A percentile compares a stretch with the other conserved stretches of the same genome.
Evolutionary conservation across 2,888 invertebrate species (phyloP).

Genomic region (Phalera bucephala): DNA sequence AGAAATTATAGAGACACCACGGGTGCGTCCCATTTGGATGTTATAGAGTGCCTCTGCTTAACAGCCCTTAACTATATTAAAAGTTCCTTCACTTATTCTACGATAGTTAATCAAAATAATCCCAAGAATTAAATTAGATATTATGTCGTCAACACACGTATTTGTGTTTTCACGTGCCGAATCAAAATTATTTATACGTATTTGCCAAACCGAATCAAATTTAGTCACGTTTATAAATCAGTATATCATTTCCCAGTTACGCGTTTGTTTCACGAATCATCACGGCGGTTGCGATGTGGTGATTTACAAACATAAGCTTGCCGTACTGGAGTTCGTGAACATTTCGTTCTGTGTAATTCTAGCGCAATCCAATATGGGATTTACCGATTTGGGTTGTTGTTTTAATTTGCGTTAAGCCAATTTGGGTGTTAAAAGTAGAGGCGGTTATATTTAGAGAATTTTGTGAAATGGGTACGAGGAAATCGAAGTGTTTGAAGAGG

Average conservation of each 20-base stretch:
- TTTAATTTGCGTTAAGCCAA: not conserved
- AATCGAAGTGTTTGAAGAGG: too few species aligned
- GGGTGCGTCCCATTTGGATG: too few species aligned
- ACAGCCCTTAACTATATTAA: too few species aligned
- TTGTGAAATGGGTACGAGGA: too few species aligned
- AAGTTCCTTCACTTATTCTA: too few species aligned
- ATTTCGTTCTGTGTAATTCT: not conserved
- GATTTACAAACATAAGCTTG: slow-evolving; percentile 14
- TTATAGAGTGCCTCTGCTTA: too few species aligned
- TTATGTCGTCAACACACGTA: too few species aligned
- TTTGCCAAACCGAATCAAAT: not conserved
- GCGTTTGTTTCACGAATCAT: slow-evolving; percentile 22
- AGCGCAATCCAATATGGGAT: not conserved
- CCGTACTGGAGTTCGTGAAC: not conserved
- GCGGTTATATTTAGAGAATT: too few species aligned
- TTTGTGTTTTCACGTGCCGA: too few species aligned
- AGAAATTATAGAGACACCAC: too few species aligned
- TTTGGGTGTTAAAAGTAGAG: not conserved
- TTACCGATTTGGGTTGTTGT: not conserved
- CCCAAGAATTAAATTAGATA: too few species aligned
- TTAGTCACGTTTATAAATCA: slow-evolving; percentile 7
- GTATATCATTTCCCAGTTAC: slow-evolving; percentile 2
- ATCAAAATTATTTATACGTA: slow-evolving; percentile 6
- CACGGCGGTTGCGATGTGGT: slow-evolving; percentile 2
- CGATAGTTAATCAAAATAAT: too few species aligned